Conservation (phyloP, 2,797 vertebrate species). For the Halcyon smyrnensis region DNA sequence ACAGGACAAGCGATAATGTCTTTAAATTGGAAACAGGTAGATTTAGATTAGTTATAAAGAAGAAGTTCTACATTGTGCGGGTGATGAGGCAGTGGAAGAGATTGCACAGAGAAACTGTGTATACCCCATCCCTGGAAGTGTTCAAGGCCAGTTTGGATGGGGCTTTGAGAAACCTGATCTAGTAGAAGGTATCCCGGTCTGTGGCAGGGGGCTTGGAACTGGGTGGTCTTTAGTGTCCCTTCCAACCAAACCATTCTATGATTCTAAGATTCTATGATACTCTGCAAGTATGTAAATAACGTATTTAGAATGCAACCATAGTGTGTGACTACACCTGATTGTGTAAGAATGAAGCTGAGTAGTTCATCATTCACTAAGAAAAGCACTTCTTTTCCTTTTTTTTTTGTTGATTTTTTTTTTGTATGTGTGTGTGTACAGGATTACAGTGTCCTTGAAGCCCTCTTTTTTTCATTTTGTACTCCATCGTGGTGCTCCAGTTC, state of each 20-base stretch:
- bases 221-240: neutral
- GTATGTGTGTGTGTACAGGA: neutral
- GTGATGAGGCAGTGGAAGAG: neutral
- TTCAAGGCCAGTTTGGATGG: neutral
- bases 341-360: neutral
- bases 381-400: fast-evolving
- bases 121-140: neutral
- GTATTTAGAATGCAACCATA: neutral
- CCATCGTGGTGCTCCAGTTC: neutral
- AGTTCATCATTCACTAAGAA: neutral
- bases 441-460: neutral
- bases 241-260: neutral
- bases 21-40: neutral
- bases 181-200: neutral
- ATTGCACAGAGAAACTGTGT: neutral
- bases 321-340: neutral
- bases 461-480: neutral
- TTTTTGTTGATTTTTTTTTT: too few relatives aligned
- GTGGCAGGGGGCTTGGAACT: neutral
- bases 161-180: neutral
- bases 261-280: neutral
- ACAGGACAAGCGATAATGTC: neutral
- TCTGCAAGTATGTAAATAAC: neutral
- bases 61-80: neutral
- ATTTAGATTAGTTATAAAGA: neutral